Conservation (phyloP, 2,113 vertebrate genomes). For the Eulemur rufifrons region DNA sequence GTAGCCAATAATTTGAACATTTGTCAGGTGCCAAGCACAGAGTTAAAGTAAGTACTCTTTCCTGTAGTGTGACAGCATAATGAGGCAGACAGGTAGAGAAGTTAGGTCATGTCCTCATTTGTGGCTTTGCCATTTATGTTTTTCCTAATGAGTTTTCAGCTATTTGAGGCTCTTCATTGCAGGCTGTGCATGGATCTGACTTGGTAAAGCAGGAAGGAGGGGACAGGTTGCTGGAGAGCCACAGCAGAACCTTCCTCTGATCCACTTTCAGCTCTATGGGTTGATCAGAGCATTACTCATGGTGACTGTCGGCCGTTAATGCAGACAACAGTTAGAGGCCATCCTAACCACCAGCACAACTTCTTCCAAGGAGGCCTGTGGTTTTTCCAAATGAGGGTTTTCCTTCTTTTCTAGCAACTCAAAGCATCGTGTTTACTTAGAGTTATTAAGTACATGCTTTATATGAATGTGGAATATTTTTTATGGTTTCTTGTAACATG, state of each 20-base stretch:
- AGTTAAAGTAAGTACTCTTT: not conserved
- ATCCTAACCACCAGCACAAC: not conserved
- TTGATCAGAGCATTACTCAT: not conserved
- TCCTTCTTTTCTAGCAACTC: not conserved
- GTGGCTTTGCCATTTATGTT: not conserved
- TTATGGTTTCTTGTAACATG: not conserved
- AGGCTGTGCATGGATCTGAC: not conserved
- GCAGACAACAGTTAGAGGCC: not conserved
- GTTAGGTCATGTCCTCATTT: not conserved
- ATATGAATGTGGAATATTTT: not conserved
- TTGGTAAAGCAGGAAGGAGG: not conserved
- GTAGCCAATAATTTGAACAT: not conserved
- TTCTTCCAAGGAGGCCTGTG: not conserved
- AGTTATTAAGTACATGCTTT: not conserved
- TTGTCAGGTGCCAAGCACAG: not conserved
- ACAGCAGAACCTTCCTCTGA: not conserved
- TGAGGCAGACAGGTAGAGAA: not conserved
- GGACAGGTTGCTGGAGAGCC: not conserved
- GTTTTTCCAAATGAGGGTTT: conserved; percentile 5
- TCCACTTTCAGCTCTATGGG: not conserved
- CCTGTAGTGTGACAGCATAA: too few relatives aligned
- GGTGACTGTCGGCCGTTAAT: not conserved
- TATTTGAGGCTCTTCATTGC: not conserved
- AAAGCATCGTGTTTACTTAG: not conserved
- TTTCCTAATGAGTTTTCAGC: not conserved